Evolutionary conservation across 1,140 invertebrate genomes (phyloP), one percentile per base, ranked within the genome.

Genomic region (Octopus sinensis): DNA sequence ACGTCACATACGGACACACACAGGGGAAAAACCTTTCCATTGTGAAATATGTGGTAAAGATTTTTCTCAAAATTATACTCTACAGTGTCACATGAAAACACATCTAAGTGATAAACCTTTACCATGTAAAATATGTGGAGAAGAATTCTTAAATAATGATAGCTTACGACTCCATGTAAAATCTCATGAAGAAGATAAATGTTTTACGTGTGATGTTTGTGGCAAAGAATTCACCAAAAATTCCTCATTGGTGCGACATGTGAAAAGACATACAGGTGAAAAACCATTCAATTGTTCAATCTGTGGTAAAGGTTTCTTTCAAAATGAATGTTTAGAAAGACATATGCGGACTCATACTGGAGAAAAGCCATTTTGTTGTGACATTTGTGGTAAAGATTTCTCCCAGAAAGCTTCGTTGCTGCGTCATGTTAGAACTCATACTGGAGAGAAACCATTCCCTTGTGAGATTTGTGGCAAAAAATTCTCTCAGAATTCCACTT

Each of bases 371-470:
- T 96, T 97, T 91, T 96, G 96, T 86, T 96, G 95, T 88, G 94
- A 94, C 0, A 95, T 95, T 0, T 96, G 96, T 91, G 94, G 94
- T 83, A 92, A 95, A 30, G n/a, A 93, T 85, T 96, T 96, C 88
- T 96, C 96, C 90, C 95, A 96, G 90, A 93, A 96, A 71, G 96
- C 95, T 73, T 97, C 97, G 87, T 91, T 98, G 54, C 96, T 97
- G 91, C 97, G 96, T 0, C 96, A 97, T 89, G 92, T 97, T 13
- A 91, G 97, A 10, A 97, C 96, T 0, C 97, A 98, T 73, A 98
- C 96, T 1, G 96, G 97, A 87, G 96, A 97, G 84, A 97, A 98
- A 88, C 97, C 97, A 0, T 97, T 97, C 91, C 95, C 97, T 87
- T 98, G 97, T 88, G 92, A 94, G 80, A 94, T 94, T 0, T 98